Base-by-base conservation (phyloP, 1,140 invertebrate species). In the Cyclargus thomasi region DNA sequence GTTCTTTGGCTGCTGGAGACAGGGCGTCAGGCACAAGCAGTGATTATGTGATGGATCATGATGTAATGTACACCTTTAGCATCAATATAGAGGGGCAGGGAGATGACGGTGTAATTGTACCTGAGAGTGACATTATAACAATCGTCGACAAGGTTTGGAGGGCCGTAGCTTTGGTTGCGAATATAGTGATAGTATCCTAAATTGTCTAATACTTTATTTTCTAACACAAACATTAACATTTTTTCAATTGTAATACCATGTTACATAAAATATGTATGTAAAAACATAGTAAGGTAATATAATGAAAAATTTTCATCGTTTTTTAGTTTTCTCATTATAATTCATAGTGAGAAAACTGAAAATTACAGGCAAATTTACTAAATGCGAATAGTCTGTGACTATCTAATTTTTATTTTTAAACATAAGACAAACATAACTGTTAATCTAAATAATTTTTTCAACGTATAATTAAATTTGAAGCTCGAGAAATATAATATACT, bases 61-160 rank as follows among this genome's bases (percentile, higher is more conserved):
- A 70, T 57, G 75, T 83, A 16, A 23, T 81, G 5, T 82, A 83
- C 71, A 77, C 80, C 6, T 82, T 76, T 64, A 85, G 81, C 70
- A 70, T 88, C 63, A 80, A 83, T 73, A 68, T 84, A 21, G 70
- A 69, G 36, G 73, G 76, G 18, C 67, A 73, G 67, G 81, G 73
- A 23, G 57, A 69, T 18, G 62, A 75, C 53, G 81, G 76, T 63
- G 79, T 86, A 7, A 53, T 77, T 16, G 71, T 88, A 67, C 77
- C 82, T 17, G 78, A 76, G 67, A 68, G 63, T 23, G 77, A 86
- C 57, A 83, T 88, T n/a, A 53, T 62, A 53, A 64, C 29, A 17
- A 72, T 82, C 20, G 72, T 79, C 63, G 76, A 85, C 55, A 78
- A 81, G 70, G 78, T 84, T 1, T 85, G 82, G 83, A 76, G 74